phyloP scores from a whole-genome alignment of 30 jellyfish, hydroid and myxozoan genomes.

The Chrysaora quinquecirrha region DNA sequence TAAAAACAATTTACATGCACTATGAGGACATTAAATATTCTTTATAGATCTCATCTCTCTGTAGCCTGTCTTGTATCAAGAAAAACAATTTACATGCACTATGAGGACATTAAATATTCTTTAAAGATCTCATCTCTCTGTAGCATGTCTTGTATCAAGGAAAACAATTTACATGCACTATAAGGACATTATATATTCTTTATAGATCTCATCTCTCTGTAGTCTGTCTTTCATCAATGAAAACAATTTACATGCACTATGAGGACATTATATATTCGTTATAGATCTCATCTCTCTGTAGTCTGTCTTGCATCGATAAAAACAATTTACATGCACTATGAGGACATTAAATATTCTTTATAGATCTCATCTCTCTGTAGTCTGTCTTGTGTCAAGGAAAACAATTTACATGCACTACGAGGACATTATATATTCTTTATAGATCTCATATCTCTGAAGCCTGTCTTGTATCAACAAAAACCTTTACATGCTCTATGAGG shows the following conservation, averaged over 20 bases:
- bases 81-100: background rate
- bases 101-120: background rate
- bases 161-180: background rate
- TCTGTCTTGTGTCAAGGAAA: background rate
- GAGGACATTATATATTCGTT: background rate
- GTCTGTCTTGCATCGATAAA: background rate
- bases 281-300: background rate
- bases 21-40: background rate
- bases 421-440: background rate
- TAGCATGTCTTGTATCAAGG: background rate
- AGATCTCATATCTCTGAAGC: too few relatives aligned
- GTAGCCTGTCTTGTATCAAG: background rate
- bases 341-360: background rate
- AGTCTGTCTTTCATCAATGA: background rate
- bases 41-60: background rate
- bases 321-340: background rate
- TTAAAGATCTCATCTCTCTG: background rate
- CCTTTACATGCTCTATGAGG: too few relatives aligned
- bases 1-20: background rate
- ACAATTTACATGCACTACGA: background rate
- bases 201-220: background rate
- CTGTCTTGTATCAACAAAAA: too few relatives aligned
- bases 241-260: background rate
- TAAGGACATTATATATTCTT: background rate
- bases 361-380: background rate